Percentiles rank a stretch among this genome's conserved stretches.
Evolutionary conservation across 2,888 invertebrate genomes (phyloP).

Genomic region (Xestoiulus laeticollis): DNA sequence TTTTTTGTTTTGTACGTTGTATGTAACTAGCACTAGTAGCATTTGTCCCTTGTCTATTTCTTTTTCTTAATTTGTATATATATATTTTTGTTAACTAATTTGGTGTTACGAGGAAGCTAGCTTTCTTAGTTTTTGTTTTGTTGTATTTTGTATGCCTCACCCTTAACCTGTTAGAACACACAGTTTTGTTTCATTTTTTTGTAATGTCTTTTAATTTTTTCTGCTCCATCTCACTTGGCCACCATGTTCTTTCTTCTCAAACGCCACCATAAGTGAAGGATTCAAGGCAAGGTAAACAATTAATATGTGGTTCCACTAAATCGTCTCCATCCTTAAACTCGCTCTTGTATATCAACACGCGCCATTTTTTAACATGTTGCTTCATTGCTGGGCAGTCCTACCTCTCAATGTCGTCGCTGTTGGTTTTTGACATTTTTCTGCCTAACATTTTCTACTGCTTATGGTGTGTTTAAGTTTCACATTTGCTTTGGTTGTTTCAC

Average conservation of each 20-base stretch:
- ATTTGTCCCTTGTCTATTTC: slow-evolving; percentile 35
- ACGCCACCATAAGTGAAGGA: slow-evolving; percentile 54
- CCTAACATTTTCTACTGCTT: slow-evolving; percentile 37
- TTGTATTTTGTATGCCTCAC: slow-evolving; percentile 39
- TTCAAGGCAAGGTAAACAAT: slow-evolving; percentile 51
- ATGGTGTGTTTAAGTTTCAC: slow-evolving; percentile 37
- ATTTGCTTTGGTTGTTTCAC: slow-evolving; percentile 33
- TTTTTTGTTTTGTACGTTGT: slow-evolving; percentile 24
- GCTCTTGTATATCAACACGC: slow-evolving; percentile 28
- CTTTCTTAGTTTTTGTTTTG: not conserved
- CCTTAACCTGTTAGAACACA: not conserved
- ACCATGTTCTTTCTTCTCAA: slow-evolving; percentile 53
- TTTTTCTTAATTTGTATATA: not conserved
- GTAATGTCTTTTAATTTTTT: slow-evolving; percentile 48
- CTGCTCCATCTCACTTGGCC: slow-evolving; percentile 52
- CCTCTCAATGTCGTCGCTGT: slow-evolving; percentile 37
- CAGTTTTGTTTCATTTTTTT: slow-evolving; percentile 45
- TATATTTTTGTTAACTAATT: slow-evolving; percentile 14
- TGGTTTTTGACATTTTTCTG: slow-evolving; percentile 20
- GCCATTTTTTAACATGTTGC: slow-evolving; percentile 36
- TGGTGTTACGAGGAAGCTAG: not conserved
- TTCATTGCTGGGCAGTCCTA: slow-evolving; percentile 37
- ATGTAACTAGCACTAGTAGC: not conserved
- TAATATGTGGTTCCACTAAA: slow-evolving; percentile 49
- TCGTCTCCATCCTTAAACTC: slow-evolving; percentile 33